These are phyloP conservation scores for Lucilia sericata DNA, from an alignment of 1,140 invertebrate genomes.

Conservation along the genomic window DNA sequence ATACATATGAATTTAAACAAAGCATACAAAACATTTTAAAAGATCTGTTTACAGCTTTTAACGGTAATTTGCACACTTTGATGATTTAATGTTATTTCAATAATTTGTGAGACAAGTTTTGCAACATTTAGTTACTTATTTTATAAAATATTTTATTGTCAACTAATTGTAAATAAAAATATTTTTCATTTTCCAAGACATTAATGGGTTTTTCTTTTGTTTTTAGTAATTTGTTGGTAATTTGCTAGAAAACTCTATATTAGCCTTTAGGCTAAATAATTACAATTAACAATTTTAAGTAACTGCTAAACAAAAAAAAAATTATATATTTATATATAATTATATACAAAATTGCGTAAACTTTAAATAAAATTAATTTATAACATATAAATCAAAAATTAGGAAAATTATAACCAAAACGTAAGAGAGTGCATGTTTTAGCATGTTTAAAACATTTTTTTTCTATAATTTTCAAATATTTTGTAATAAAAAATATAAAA, in stretches of 20 bases:
- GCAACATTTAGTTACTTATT: no score
- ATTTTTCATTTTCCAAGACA: not conserved
- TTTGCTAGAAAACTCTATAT: not conserved
- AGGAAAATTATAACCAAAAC: not conserved
- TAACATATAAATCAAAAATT: not conserved
- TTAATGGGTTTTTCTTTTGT: not conserved
- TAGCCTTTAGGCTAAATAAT: conserved; percentile 12
- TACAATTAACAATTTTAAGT: conserved; percentile 33
- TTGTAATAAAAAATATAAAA: not conserved
- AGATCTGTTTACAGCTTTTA: no score
- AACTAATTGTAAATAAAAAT: not conserved
- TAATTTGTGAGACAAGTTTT: no score
- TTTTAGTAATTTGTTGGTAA: not conserved
- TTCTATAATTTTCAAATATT: not conserved
- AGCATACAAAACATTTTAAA: no score
- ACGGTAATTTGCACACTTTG: no score
- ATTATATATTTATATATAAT: no score
- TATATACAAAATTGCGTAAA: conserved; percentile 36
- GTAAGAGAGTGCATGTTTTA: not conserved
- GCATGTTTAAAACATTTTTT: no score
- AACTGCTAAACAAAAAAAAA: conserved; percentile 3
- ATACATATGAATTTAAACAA: no score
- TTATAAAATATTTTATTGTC: conserved; percentile 3
- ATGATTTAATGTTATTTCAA: no score
- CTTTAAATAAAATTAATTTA: not conserved